A percentile compares a stretch with the other conserved stretches of the same genome.
Evolutionary conservation across 2,113 vertebrate genomes (phyloP).

Genomic region (Cyprinus carpio): DNA sequence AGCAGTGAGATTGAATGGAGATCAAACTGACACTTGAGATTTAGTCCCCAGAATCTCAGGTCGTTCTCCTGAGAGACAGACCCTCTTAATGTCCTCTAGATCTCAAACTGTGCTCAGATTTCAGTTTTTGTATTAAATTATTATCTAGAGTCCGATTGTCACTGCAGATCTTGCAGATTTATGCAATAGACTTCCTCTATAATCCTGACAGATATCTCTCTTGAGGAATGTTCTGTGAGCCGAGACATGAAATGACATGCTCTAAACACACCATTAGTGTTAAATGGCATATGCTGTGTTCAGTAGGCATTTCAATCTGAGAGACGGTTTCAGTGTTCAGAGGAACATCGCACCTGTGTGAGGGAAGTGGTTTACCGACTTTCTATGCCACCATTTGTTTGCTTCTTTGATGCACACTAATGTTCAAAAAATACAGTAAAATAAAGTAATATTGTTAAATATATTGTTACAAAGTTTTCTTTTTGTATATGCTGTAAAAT

Average conservation of each 20-base stretch:
- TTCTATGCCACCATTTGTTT: neutral
- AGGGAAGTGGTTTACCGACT: neutral
- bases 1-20: neutral
- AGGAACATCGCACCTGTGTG: neutral
- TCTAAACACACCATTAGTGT: neutral
- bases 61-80: neutral
- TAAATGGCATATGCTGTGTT: neutral
- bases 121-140: too few species aligned
- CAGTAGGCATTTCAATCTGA: too few species aligned
- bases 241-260: too few species aligned
- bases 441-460: neutral
- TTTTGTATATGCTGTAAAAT: neutral
- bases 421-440: neutral
- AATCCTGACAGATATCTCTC: neutral
- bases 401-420: neutral
- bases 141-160: neutral
- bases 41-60: neutral
- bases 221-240: neutral
- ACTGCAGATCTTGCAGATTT: neutral
- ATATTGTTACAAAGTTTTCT: neutral
- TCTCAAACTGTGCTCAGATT: too few species aligned
- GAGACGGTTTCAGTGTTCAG: neutral
- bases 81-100: neutral
- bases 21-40: neutral
- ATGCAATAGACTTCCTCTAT: neutral